These are phyloP conservation scores for Nephila pilipes DNA, from an alignment of 1,140 invertebrate species.

Conservation along the genomic window DNA sequence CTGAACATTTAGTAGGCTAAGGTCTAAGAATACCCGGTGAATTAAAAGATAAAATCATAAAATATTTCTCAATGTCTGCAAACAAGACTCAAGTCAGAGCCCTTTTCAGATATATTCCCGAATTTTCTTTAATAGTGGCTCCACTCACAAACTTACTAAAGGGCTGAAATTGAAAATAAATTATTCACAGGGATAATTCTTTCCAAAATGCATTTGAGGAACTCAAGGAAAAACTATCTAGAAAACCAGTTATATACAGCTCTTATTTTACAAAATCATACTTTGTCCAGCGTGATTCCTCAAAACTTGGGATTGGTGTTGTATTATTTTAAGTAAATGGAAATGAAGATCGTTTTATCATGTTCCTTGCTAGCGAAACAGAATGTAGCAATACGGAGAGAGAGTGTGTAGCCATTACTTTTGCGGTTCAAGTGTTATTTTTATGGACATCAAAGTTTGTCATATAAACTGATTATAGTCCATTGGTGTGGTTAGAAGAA, in stretches of 20 bases:
- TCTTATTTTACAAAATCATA: conserved; percentile 19
- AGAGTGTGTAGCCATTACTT: too few relatives aligned
- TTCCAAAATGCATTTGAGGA: conserved; percentile 17
- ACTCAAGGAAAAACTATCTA: conserved; percentile 13
- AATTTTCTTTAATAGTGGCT: conserved; percentile 24
- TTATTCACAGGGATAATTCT: background rate
- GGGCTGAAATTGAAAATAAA: background rate
- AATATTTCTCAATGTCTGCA: background rate
- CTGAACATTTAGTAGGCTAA: background rate
- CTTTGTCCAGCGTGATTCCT: background rate
- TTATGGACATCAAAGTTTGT: too few relatives aligned
- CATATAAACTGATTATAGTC: too few relatives aligned
- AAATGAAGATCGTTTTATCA: background rate
- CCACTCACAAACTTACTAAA: background rate
- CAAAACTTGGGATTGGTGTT: background rate
- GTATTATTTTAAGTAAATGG: conserved; percentile 1
- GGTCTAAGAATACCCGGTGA: background rate
- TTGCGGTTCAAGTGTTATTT: too few relatives aligned
- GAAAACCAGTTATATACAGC: background rate
- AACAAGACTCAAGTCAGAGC: conserved; percentile 41
- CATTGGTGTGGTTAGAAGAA: too few relatives aligned
- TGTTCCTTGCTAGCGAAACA: too few relatives aligned
- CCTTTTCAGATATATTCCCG: background rate
- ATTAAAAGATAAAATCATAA: background rate
- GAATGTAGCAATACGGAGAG: too few relatives aligned